Percentiles rank a stretch among this genome's conserved stretches.
Evolutionary conservation across 2,888 invertebrate species (phyloP).

Genomic region (Platerodrilus igneus): DNA sequence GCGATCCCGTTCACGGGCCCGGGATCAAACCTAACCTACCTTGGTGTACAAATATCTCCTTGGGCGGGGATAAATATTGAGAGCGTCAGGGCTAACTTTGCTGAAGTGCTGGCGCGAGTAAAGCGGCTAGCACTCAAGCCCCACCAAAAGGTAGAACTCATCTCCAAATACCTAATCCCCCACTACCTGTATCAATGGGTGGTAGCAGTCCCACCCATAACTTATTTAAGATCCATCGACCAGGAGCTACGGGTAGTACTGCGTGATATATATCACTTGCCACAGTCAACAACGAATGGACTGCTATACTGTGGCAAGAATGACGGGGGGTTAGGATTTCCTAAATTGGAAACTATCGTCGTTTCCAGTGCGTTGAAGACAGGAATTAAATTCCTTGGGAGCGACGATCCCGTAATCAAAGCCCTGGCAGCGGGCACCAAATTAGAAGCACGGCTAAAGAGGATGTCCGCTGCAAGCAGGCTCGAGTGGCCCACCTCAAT

Average conservation of each 20-base stretch:
- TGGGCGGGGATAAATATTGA: no score
- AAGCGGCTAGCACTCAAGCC: slow-evolving; percentile 3
- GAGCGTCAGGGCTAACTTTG: no score
- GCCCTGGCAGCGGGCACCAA: slow-evolving; percentile 28
- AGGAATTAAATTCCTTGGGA: slow-evolving; percentile 17
- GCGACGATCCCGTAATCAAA: slow-evolving; percentile 29
- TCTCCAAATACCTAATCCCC: slow-evolving; percentile 41
- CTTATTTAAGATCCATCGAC: slow-evolving; percentile 27
- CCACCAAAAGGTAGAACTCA: slow-evolving; percentile 4
- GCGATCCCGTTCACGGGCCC: background rate
- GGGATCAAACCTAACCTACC: no score
- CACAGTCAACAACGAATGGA: slow-evolving; percentile 28
- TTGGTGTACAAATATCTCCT: no score
- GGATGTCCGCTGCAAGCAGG: slow-evolving; percentile 22
- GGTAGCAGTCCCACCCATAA: slow-evolving; percentile 30
- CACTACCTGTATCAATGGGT: slow-evolving; percentile 39
- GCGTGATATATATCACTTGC: slow-evolving; percentile 33
- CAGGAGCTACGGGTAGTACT: slow-evolving; percentile 33
- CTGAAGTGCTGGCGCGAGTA: no score
- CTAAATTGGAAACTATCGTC: slow-evolving; percentile 30
- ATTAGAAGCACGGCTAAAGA: slow-evolving; percentile 28
- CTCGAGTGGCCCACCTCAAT: slow-evolving; percentile 32
- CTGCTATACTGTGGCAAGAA: slow-evolving; percentile 33
- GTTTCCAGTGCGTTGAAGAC: slow-evolving; percentile 14
- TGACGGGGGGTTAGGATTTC: slow-evolving; percentile 38